Evolutionary conservation across 1,140 invertebrate species (phyloP), one percentile per base, ranked within the genome.

Genomic region (Musca vetustissima): DNA sequence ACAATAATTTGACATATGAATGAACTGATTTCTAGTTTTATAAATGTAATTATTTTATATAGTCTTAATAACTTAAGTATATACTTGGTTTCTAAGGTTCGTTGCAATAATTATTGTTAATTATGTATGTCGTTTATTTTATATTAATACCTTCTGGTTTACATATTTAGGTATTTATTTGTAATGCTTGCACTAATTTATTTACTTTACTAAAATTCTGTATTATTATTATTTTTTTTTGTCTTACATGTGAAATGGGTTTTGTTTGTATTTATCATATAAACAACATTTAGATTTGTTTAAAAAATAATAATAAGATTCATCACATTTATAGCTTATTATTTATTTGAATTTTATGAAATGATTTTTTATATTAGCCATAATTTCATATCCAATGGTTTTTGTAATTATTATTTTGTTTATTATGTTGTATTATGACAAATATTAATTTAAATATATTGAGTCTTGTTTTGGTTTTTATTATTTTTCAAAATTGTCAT

Each of bases 281-380:
- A 65, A 78, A 78, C 78, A 78, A 78, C 78, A 78, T 75, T 78
- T 77, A 75, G 74, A 74, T 75, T 79, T 78, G 50, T 64, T 53
- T 14, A 59, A 43, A 36, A 64, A 55, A 55, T 22, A 65, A 65
- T 65, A 22, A 49, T 49, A 49, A 65, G 68, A 71, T 64, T 69
- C 32, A 61, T 61, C 57, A 61, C 57, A 61, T 36, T 61, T 61
- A 61, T 61, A 61, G 57, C 43, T 65, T 48, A 65, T 65, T 48
- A 53, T 53, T 24, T 53, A 7, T 53, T 17, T 28, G 28, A 21
- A 21, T 53, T 19, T 53, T 53, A 28, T 28, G 8, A 28, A 28
- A 28, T 4, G 8, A 28, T n/a, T n/a, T n/a, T n/a, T n/a, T n/a
- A 28, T 17, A 53, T 9, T 53, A 11, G 4, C 17, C 8, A 21